Conservation (phyloP, 30 jellyfish, hydroid and myxozoan genomes). For the Catostylus mosaicus region DNA sequence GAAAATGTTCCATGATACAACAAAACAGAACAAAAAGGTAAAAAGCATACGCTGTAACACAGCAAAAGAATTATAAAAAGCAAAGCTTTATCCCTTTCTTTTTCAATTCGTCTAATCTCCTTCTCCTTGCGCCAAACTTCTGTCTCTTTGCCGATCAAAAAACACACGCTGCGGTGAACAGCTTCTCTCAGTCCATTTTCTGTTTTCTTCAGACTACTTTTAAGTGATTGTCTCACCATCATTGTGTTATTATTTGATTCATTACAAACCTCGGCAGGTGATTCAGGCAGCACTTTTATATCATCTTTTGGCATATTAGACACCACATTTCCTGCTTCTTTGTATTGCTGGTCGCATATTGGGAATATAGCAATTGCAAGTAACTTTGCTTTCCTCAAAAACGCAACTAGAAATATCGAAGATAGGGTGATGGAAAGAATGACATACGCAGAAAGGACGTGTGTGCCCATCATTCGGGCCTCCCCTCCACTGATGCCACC, state of each 20-base stretch:
- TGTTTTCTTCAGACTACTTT: constrained; percentile 9
- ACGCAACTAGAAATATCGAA: not conserved
- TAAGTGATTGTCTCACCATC: not conserved
- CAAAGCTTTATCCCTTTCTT: constrained; percentile 14
- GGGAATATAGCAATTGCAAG: constrained; percentile 19
- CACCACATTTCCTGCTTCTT: not conserved
- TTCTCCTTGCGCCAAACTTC: constrained; percentile 46
- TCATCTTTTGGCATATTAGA: not conserved
- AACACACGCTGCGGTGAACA: constrained; percentile 25
- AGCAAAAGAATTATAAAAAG: not conserved
- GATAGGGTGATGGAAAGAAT: not conserved
- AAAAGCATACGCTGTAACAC: constrained; percentile 11
- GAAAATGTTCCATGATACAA: constrained; percentile 4
- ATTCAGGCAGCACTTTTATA: not conserved
- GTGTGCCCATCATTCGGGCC: constrained; percentile 6
- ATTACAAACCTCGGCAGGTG: not conserved
- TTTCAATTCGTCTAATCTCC: constrained; percentile 31
- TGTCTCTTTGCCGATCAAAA: constrained; percentile 20
- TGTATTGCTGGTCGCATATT: not conserved
- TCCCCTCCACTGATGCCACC: constrained; percentile 31
- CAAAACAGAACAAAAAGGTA: not conserved
- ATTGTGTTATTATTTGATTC: not conserved
- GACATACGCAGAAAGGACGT: not conserved
- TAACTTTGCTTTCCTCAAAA: constrained; percentile 24
- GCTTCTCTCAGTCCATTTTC: not conserved